Percentiles rank a stretch among this genome's conserved stretches.
These are phyloP conservation scores for Ichneumon xanthorius DNA, from an alignment of 2,888 invertebrate genomes.

Conservation along the genomic window DNA sequence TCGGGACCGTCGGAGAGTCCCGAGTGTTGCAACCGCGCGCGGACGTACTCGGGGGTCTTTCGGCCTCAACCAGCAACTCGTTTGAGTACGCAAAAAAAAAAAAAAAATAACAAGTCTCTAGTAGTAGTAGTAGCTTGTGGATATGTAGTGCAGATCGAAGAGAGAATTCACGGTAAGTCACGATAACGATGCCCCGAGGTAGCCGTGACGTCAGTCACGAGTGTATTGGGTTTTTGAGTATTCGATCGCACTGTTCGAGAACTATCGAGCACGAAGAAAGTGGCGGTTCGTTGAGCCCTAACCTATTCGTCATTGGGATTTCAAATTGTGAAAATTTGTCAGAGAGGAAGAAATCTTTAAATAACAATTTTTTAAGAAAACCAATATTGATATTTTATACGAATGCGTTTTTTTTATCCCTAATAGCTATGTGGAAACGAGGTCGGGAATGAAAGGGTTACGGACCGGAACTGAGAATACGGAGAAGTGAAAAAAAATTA, in stretches of 20 bases:
- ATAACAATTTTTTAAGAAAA: neutral
- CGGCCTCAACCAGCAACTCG: slow-evolving; percentile 3
- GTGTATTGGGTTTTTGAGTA: neutral
- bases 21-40: slow-evolving; percentile 4
- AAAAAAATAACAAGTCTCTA: neutral
- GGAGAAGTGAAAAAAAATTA: slow-evolving; percentile 7
- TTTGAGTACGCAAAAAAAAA: slow-evolving; percentile 26
- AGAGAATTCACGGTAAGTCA: slow-evolving; percentile 37
- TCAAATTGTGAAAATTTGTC: neutral
- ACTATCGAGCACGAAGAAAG: slow-evolving; percentile 38
- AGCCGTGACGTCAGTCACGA: slow-evolving; percentile 32
- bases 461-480: slow-evolving; percentile 3
- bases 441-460: neutral
- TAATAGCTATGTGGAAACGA: neutral
- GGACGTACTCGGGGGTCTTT: slow-evolving; percentile 5
- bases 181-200: slow-evolving; percentile 33
- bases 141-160: slow-evolving; percentile 15
- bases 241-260: slow-evolving; percentile 25
- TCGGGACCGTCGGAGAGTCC: slow-evolving; percentile 17
- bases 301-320: neutral
- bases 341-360: neutral
- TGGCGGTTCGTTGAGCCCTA: slow-evolving; percentile 8
- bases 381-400: neutral
- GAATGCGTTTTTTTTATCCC: neutral
- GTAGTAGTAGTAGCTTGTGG: neutral